phyloP scores from a whole-genome alignment of 2,113 vertebrate genomes.

The Isurus oxyrinchus region DNA sequence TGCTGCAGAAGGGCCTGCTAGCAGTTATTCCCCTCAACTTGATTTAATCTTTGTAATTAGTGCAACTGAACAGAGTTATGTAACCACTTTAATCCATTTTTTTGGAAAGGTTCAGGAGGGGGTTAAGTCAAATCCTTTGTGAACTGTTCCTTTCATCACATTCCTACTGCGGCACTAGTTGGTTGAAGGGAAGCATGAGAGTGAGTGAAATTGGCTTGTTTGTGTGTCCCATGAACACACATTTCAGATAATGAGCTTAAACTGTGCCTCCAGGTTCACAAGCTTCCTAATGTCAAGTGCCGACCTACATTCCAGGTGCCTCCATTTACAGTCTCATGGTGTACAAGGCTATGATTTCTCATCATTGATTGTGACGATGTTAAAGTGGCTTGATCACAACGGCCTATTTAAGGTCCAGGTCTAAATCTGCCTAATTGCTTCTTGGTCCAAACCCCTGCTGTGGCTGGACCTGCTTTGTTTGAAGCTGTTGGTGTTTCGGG shows the following conservation, averaged over 20 bases:
- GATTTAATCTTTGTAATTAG: conserved; percentile 20
- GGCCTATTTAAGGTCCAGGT: too few relatives aligned
- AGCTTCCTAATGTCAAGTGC: neutral
- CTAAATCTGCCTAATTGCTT: neutral
- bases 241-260: neutral
- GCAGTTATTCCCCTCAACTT: neutral
- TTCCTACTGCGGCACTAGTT: neutral
- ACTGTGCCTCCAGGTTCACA: neutral
- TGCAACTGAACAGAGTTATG: neutral
- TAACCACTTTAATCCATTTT: neutral
- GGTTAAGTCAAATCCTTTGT: neutral
- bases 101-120: neutral
- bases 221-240: too few relatives aligned
- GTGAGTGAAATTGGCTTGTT: neutral
- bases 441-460: neutral
- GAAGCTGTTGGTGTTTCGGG: neutral
- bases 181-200: neutral
- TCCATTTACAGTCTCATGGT: neutral
- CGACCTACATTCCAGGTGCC: neutral
- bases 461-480: neutral
- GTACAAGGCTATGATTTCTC: neutral
- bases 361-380: too few relatives aligned
- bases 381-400: neutral
- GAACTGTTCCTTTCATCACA: neutral
- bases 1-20: neutral